Evolutionary conservation across 2,797 vertebrate species (phyloP).

Genomic region (Mus spretus): DNA sequence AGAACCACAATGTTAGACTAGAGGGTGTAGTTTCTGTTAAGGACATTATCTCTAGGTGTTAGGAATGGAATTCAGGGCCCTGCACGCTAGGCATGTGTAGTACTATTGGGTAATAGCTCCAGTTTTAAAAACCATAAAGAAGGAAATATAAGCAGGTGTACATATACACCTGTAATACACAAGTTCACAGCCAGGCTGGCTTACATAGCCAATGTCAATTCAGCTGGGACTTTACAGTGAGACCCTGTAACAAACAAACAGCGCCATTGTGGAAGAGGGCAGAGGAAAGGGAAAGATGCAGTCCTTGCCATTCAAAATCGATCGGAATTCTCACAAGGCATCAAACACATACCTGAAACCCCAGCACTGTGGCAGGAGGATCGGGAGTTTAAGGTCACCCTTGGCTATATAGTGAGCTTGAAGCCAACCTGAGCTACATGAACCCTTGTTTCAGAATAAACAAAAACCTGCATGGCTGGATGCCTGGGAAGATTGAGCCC

Average conservation of each 20-base stretch:
- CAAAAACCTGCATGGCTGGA: neutral
- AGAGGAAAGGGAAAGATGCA: neutral
- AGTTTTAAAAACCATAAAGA: neutral
- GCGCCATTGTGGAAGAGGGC: neutral
- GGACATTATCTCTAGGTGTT: neutral
- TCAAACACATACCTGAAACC: neutral
- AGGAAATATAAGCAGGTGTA: neutral
- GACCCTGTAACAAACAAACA: neutral
- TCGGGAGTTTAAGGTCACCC: neutral
- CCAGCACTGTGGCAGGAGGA: neutral
- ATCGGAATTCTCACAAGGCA: neutral
- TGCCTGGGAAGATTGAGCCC: neutral
- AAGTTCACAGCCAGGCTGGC: neutral
- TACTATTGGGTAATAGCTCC: neutral
- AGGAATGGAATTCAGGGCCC: neutral
- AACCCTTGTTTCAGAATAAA: neutral
- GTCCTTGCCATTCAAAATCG: neutral
- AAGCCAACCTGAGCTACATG: neutral
- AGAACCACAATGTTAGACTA: constrained; percentile 12
- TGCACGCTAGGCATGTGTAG: neutral
- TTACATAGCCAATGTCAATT: neutral
- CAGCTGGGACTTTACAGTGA: neutral
- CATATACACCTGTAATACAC: neutral
- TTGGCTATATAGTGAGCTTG: neutral
- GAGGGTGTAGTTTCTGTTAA: neutral